Percentiles rank a stretch among this genome's conserved stretches.
Conservation (phyloP, 2,113 vertebrate species). For the Psittacus erithacus region DNA sequence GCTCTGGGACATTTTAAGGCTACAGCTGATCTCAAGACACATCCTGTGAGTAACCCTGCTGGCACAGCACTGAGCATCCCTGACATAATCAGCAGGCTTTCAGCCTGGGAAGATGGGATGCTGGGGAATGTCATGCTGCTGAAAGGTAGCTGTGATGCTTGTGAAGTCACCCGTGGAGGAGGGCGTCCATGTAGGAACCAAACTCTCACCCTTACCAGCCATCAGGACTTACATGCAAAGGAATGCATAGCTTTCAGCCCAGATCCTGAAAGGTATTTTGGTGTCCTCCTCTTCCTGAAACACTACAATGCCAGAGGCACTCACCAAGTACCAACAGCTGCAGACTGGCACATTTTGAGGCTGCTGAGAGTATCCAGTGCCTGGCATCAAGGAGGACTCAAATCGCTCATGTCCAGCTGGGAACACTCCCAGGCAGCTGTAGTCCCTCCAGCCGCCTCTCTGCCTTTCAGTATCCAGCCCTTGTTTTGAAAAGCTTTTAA, state of each 20-base stretch:
- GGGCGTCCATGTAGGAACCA: not conserved
- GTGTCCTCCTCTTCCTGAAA: not conserved
- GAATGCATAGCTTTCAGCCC: not conserved
- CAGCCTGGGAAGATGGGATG: too few relatives aligned
- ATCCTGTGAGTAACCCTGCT: not conserved
- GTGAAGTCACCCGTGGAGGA: not conserved
- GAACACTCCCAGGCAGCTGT: not conserved
- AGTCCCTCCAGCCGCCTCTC: accelerated
- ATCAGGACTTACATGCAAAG: too few relatives aligned
- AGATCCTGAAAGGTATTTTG: not conserved
- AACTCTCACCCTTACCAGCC: not conserved
- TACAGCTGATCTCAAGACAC: not conserved
- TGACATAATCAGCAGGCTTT: not conserved
- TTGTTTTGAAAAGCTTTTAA: not conserved
- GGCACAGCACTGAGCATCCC: too few relatives aligned
- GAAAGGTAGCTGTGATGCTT: not conserved
- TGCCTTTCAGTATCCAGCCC: not conserved
- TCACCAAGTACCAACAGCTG: not conserved
- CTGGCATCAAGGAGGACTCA: not conserved
- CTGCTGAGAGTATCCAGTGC: not conserved
- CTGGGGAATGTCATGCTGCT: not conserved
- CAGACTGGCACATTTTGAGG: not conserved
- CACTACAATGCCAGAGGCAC: accelerated
- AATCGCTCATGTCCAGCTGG: not conserved
- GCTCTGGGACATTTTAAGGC: not conserved